These are phyloP conservation scores for Labroides dimidiatus DNA, from an alignment of 2,797 vertebrate genomes.

Conservation along the genomic window DNA sequence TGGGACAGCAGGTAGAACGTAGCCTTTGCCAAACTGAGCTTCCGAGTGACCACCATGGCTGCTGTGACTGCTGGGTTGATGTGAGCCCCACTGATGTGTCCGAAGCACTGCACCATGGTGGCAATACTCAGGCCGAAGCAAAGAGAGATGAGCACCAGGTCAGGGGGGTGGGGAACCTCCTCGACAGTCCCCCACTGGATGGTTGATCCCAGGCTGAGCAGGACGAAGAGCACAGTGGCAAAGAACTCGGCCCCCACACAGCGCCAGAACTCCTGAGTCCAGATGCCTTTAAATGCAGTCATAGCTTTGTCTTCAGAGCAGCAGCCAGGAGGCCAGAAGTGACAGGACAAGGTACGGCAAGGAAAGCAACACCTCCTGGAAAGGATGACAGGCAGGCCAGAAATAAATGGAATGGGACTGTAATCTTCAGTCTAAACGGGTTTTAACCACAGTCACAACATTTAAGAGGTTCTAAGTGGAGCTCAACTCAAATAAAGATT, in stretches of 20 bases:
- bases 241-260: conserved; percentile 89
- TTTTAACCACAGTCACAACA: no score
- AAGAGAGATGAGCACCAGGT: conserved; percentile 91
- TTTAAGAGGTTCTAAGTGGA: no score
- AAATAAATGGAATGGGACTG: background rate
- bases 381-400: background rate
- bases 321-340: conserved; percentile 6
- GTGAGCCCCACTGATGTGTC: conserved; percentile 92
- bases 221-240: conserved; percentile 90
- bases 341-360: conserved; percentile 7
- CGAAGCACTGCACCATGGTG: conserved; percentile 92
- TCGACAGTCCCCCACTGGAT: conserved; percentile 86
- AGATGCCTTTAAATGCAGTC: conserved; percentile 91
- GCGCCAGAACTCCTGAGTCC: conserved; percentile 95
- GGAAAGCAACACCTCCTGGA: conserved; percentile 61
- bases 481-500: no score
- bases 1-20: conserved; percentile 90
- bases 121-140: conserved; percentile 93
- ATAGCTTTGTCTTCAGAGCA: conserved; percentile 83
- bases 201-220: conserved; percentile 91
- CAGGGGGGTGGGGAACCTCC: conserved; percentile 77
- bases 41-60: conserved; percentile 90
- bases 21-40: conserved; percentile 90
- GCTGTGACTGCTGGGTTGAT: conserved; percentile 91
- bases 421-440: no score